phyloP scores from a whole-genome alignment of 2,113 vertebrate genomes.

The Maccullochella peelii region DNA sequence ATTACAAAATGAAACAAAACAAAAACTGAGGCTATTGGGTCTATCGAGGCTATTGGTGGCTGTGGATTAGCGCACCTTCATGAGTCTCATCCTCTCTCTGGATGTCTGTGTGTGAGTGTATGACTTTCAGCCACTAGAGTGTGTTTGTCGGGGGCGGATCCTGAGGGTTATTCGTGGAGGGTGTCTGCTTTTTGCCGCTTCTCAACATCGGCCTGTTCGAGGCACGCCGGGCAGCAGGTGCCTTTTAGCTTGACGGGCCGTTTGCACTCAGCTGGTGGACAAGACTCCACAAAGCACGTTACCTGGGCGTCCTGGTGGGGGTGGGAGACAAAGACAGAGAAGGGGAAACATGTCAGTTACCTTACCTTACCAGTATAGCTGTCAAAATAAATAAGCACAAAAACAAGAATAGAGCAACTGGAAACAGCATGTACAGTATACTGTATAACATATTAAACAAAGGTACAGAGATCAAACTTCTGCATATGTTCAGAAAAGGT shows the following conservation, averaged over 20 bases:
- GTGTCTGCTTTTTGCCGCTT: constrained; percentile 31
- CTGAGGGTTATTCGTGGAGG: constrained; percentile 72
- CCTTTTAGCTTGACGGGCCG: constrained; percentile 86
- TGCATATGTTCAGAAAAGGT: not conserved
- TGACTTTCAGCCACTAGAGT: constrained; percentile 49
- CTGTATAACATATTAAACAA: not conserved
- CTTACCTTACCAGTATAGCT: not conserved
- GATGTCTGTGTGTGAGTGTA: constrained; percentile 51
- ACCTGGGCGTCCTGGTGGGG: constrained; percentile 89
- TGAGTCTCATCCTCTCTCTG: constrained; percentile 69
- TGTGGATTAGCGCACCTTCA: constrained; percentile 48
- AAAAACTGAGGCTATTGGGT: constrained; percentile 68
- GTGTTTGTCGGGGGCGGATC: constrained; percentile 46
- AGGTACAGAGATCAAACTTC: not conserved
- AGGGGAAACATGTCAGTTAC: constrained; percentile 2
- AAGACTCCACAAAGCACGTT: constrained; percentile 94
- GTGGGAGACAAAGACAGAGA: not conserved
- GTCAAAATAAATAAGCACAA: not conserved
- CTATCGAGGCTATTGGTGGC: constrained; percentile 58
- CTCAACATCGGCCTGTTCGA: constrained; percentile 34
- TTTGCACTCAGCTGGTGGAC: constrained; percentile 83
- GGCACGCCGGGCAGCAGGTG: constrained; percentile 91
- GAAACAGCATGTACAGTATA: not conserved
- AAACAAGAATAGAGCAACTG: not conserved
- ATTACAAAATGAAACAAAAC: constrained; percentile 52